A percentile compares a stretch with the other conserved stretches of the same genome.
Evolutionary conservation across 2,113 vertebrate species (phyloP).

Genomic region (Aptenodytes forsteri): DNA sequence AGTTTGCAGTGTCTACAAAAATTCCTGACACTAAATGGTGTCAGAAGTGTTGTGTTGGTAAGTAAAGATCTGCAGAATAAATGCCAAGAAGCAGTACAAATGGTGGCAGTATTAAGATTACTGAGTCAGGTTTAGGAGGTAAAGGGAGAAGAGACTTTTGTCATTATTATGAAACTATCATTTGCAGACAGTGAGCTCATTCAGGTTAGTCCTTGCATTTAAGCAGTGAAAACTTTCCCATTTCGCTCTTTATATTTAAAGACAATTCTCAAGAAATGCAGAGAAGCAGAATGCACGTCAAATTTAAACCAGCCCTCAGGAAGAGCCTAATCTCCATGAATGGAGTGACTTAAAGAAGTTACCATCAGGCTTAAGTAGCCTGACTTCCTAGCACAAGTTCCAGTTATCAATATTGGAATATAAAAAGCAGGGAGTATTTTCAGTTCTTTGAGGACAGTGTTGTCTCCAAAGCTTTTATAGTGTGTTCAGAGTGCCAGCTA

Average conservation of each 20-base stretch:
- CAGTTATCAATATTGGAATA: neutral
- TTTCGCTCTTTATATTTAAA: neutral
- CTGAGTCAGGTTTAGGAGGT: neutral
- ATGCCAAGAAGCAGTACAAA: neutral
- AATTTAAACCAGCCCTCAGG: neutral
- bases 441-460: neutral
- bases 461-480: neutral
- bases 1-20: slow-evolving; percentile 96
- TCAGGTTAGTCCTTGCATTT: neutral
- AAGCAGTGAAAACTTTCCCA: neutral
- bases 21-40: slow-evolving; percentile 98
- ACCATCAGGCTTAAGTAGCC: neutral
- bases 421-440: neutral
- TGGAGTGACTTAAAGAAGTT: neutral
- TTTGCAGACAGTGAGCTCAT: neutral
- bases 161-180: neutral
- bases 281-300: neutral
- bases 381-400: neutral
- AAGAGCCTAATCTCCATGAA: neutral
- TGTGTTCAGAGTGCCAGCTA: neutral
- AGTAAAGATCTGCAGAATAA: slow-evolving; percentile 61
- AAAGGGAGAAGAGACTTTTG: neutral
- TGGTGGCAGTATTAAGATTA: neutral
- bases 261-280: neutral
- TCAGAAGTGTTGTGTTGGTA: slow-evolving; percentile 98